These are phyloP conservation scores for Gryllus bimaculatus DNA, from an alignment of 1,140 invertebrate genomes.

Conservation along the genomic window DNA sequence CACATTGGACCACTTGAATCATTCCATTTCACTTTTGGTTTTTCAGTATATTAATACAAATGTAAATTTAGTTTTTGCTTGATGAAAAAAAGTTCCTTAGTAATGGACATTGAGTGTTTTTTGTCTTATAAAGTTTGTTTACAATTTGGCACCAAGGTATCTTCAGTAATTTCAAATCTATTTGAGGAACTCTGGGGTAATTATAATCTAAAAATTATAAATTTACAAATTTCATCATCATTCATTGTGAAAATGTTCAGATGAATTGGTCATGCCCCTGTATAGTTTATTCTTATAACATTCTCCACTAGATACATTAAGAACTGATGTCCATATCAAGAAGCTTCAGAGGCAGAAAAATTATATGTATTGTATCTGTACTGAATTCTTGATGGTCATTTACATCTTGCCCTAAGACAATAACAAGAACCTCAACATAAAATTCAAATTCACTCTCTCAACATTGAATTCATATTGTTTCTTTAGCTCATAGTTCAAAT, in stretches of 20 bases:
- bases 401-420: slow-evolving; percentile 70
- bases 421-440: slow-evolving; percentile 72
- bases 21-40: no score
- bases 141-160: no score
- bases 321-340: slow-evolving; percentile 64
- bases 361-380: slow-evolving; percentile 73
- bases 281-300: slow-evolving; percentile 67
- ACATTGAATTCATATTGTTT: slow-evolving; percentile 70
- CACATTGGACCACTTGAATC: no score
- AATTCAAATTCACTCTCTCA: slow-evolving; percentile 75
- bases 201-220: no score
- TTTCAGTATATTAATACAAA: no score
- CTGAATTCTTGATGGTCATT: slow-evolving; percentile 82
- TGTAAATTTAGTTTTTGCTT: no score
- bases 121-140: no score
- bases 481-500: slow-evolving; percentile 77
- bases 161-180: no score
- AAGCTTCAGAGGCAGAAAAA: slow-evolving; percentile 72
- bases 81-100: no score
- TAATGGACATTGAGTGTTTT: no score
- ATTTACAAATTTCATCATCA: slow-evolving; percentile 33
- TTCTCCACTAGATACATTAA: slow-evolving; percentile 66
- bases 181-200: no score
- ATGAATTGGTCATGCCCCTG: slow-evolving; percentile 46
- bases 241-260: slow-evolving; percentile 64